Percentiles rank a stretch among this genome's conserved stretches.
Conservation (phyloP, 2,797 vertebrate genomes). For the Moxostoma hubbsi region DNA sequence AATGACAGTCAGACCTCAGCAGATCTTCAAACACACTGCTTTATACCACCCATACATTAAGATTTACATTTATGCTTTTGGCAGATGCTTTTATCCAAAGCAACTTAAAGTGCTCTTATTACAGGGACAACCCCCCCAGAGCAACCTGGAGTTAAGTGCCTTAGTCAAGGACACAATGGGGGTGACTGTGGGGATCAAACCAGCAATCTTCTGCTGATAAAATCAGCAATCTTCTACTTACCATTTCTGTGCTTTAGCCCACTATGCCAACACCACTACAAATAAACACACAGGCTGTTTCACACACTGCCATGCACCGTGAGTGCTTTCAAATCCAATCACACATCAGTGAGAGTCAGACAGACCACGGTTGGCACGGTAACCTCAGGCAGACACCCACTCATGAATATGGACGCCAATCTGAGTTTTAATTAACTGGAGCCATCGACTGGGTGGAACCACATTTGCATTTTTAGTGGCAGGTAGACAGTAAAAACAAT, state of each 20-base stretch:
- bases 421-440: conserved; percentile 57
- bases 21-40: neutral
- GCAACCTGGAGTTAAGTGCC: no score
- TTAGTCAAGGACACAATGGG: no score
- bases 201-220: no score
- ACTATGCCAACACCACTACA: neutral
- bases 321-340: conserved; percentile 43
- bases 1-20: conserved; percentile 12
- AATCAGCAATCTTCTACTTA: no score
- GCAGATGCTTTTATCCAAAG: no score
- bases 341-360: conserved; percentile 26
- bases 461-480: conserved; percentile 43
- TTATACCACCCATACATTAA: conserved; percentile 4
- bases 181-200: no score
- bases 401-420: conserved; percentile 46
- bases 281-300: conserved; percentile 5
- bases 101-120: no score
- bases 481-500: conserved; percentile 40
- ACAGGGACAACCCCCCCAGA: no score
- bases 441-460: conserved; percentile 39
- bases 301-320: conserved; percentile 10
- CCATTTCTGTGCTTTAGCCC: no score
- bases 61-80: no score
- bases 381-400: conserved; percentile 43
- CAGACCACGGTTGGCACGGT: conserved; percentile 46